Conservation (phyloP, 1,140 invertebrate species). For the Drosophila teissieri region DNA sequence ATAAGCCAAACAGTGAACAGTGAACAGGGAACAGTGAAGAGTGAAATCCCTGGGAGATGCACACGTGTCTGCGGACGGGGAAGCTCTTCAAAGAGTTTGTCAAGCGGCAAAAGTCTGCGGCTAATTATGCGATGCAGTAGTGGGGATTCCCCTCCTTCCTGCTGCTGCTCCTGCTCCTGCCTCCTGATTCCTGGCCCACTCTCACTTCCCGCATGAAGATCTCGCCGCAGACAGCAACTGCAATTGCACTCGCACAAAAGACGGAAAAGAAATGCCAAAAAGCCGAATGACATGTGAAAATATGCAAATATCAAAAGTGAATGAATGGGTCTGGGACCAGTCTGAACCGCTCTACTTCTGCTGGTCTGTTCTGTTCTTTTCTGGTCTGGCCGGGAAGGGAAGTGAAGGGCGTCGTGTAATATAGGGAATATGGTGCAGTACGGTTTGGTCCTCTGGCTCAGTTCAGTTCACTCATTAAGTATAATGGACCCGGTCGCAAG, state of each 20-base stretch:
- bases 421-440: neutral
- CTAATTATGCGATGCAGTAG: conserved; percentile 70
- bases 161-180: too few relatives aligned
- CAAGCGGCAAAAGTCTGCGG: conserved; percentile 77
- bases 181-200: too few relatives aligned
- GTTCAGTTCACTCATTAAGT: conserved; percentile 62
- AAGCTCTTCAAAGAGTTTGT: conserved; percentile 79
- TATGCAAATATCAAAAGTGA: conserved; percentile 83
- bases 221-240: conserved; percentile 17
- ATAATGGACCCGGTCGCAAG: conserved; percentile 74
- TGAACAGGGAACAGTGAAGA: conserved; percentile 1
- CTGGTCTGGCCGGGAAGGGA: conserved; percentile 10
- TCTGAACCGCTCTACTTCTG: conserved; percentile 46
- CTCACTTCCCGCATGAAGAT: conserved; percentile 20
- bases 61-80: conserved; percentile 51
- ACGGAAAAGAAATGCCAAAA: conserved; percentile 73
- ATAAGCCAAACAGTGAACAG: conserved; percentile 43
- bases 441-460: conserved; percentile 1
- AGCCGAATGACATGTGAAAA: conserved; percentile 81
- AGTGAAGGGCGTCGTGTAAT: neutral
- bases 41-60: conserved; percentile 36
- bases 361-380: conserved; percentile 40
- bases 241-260: conserved; percentile 69
- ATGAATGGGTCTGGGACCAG: conserved; percentile 70
- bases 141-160: neutral